Percentiles rank a stretch among this genome's conserved stretches.
These are phyloP conservation scores for Pterocles gutturalis DNA, from an alignment of 2,113 vertebrate genomes.

Conservation along the genomic window DNA sequence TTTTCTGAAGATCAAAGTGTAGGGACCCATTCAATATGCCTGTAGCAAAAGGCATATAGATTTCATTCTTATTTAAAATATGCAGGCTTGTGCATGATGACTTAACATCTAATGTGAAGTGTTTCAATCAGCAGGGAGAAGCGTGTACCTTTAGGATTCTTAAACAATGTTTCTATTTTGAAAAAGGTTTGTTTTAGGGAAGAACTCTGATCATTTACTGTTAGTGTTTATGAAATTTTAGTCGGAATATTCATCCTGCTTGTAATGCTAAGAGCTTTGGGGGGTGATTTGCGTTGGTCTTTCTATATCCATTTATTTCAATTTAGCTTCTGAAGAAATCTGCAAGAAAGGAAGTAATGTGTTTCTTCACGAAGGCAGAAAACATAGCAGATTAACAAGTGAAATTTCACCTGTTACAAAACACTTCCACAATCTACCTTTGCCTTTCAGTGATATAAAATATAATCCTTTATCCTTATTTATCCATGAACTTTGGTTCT, in stretches of 20 bases:
- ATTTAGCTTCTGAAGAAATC: neutral
- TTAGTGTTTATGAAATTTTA: neutral
- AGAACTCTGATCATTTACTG: neutral
- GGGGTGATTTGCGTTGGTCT: neutral
- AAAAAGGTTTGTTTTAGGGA: neutral
- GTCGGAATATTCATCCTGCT: neutral
- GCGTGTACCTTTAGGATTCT: neutral
- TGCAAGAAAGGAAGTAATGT: neutral
- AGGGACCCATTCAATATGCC: neutral
- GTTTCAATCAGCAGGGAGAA: neutral
- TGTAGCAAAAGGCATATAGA: neutral
- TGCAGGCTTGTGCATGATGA: neutral
- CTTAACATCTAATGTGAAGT: neutral
- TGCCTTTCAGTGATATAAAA: neutral
- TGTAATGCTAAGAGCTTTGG: neutral
- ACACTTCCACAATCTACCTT: neutral
- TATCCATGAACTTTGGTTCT: neutral
- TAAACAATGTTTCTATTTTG: neutral
- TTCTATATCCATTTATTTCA: neutral
- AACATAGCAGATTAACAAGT: neutral
- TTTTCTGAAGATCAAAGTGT: neutral
- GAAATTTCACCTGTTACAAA: neutral
- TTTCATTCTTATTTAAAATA: neutral
- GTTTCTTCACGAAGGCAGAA: neutral
- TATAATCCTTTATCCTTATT: neutral